These are phyloP conservation scores for Nasonia giraulti DNA, from an alignment of 1,140 invertebrate species.

Conservation along the genomic window DNA sequence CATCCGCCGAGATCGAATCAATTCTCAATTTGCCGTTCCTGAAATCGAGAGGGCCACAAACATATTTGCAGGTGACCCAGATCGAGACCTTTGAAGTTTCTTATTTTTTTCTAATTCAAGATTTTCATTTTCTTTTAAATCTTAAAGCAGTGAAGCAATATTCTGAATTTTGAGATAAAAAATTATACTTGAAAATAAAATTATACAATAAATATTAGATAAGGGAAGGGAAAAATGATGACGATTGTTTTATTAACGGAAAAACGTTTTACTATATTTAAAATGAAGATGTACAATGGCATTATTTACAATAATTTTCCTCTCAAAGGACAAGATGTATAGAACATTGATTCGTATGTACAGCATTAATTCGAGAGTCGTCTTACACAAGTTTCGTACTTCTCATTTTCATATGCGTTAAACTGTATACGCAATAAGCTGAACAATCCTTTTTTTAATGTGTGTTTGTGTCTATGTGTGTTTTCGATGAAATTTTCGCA, in stretches of 20 bases:
- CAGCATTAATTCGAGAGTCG: conserved; percentile 51
- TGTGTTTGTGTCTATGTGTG: neutral
- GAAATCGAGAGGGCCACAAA: neutral
- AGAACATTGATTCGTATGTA: conserved; percentile 59
- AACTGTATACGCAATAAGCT: neutral
- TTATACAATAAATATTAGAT: neutral
- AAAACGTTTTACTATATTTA: conserved; percentile 54
- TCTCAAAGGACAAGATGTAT: conserved; percentile 50
- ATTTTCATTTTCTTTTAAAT: too few relatives aligned
- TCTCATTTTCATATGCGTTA: neutral
- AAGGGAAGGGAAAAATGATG: neutral
- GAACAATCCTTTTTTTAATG: neutral
- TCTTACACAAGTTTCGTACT: neutral
- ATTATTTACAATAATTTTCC: conserved; percentile 58
- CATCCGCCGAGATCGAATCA: neutral
- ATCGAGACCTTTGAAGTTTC: too few relatives aligned
- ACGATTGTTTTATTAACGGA: conserved; percentile 7
- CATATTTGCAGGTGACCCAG: too few relatives aligned
- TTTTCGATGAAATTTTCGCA: neutral
- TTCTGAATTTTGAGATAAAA: too few relatives aligned
- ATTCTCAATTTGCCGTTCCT: neutral
- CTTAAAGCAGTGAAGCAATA: too few relatives aligned
- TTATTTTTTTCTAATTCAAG: too few relatives aligned
- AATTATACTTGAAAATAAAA: neutral
- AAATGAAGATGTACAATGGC: conserved; percentile 56